Percentiles rank a stretch among this genome's conserved stretches.
These are phyloP conservation scores for Cyprinodon tularosa DNA, from an alignment of 2,113 vertebrate species.

Conservation along the genomic window DNA sequence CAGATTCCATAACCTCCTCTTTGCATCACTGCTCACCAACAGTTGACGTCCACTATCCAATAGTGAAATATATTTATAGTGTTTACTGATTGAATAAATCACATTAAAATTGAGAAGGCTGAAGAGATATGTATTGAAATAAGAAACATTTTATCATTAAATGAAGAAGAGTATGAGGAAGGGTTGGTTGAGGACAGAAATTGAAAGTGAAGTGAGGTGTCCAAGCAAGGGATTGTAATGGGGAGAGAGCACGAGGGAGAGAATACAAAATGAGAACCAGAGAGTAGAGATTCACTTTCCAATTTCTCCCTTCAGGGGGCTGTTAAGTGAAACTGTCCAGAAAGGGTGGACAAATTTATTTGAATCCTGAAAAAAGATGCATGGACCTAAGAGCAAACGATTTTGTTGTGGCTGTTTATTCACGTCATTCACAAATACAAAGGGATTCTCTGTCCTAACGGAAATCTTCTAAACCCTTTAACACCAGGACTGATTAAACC, in stretches of 20 bases:
- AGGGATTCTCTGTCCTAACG: too few species aligned
- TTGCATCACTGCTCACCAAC: too few species aligned
- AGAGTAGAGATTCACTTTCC: neutral
- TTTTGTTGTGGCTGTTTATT: too few species aligned
- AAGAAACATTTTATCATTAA: neutral
- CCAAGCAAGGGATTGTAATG: conserved; percentile 15
- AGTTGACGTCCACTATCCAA: too few species aligned
- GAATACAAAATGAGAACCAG: conserved; percentile 40
- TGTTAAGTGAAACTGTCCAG: too few species aligned
- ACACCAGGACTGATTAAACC: too few species aligned
- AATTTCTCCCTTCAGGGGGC: neutral
- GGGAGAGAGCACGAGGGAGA: conserved; percentile 12
- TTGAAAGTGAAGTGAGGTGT: conserved; percentile 59
- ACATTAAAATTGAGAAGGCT: neutral
- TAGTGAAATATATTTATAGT: neutral
- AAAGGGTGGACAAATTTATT: too few species aligned
- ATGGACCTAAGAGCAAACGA: too few species aligned
- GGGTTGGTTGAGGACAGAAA: conserved; percentile 37
- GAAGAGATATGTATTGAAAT: neutral
- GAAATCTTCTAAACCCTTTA: too few species aligned
- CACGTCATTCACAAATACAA: too few species aligned
- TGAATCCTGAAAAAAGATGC: too few species aligned
- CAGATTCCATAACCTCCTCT: too few species aligned
- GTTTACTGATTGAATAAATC: neutral
- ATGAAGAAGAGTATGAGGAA: conserved; percentile 17